A percentile compares a stretch with the other conserved stretches of the same genome.
These are phyloP conservation scores for Clanis bilineata DNA, from an alignment of 2,888 invertebrate species.

Conservation along the genomic window DNA sequence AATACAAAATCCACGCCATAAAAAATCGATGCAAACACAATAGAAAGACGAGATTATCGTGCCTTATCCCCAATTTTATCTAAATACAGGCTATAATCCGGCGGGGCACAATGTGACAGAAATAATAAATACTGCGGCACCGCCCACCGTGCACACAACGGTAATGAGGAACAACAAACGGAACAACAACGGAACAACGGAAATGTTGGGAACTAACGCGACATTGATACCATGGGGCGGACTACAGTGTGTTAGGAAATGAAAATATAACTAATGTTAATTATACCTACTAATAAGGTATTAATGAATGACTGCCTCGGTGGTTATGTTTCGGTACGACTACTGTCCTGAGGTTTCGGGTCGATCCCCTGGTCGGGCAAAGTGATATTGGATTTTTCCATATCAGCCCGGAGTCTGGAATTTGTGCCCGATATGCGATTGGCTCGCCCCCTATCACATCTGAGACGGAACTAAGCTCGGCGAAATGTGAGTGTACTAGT, in stretches of 20 bases:
- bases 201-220: slow-evolving; percentile 32
- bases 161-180: no score
- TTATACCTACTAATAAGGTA: no score
- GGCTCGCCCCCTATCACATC: no score
- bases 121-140: slow-evolving; percentile 78
- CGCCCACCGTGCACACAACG: slow-evolving; percentile 51
- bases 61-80: slow-evolving; percentile 81
- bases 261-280: neutral
- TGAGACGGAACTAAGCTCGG: no score
- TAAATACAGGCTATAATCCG: slow-evolving; percentile 78
- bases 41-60: slow-evolving; percentile 55
- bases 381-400: no score
- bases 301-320: no score
- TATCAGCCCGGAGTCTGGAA: no score
- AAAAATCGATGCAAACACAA: slow-evolving; percentile 63
- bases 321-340: no score
- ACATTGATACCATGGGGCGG: slow-evolving; percentile 32
- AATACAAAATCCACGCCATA: slow-evolving; percentile 10
- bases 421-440: no score
- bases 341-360: no score
- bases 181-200: slow-evolving; percentile 18
- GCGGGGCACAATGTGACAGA: slow-evolving; percentile 75
- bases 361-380: no score
- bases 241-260: neutral
- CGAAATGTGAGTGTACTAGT: no score